phyloP scores from a whole-genome alignment of 53 echinoderm and acorn worm species.

The Paracentrotus lividus region DNA sequence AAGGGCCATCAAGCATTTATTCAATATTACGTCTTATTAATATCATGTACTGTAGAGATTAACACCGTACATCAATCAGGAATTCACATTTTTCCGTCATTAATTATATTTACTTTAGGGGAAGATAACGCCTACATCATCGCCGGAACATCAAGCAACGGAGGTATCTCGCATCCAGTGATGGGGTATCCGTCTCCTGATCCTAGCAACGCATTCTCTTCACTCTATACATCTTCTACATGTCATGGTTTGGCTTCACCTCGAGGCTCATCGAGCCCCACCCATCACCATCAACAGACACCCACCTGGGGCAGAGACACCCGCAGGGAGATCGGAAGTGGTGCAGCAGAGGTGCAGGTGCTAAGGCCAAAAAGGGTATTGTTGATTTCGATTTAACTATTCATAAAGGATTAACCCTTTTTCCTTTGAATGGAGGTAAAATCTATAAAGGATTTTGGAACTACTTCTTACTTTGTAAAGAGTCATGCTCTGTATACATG shows the following conservation, averaged over 20 bases:
- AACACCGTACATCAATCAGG: too few species aligned
- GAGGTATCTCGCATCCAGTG: conserved; percentile 17
- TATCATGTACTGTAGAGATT: too few species aligned
- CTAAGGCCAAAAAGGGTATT: conserved; percentile 92
- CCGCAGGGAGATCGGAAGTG: conserved; percentile 22
- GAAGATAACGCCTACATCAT: conserved; percentile 49
- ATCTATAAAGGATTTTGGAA: too few species aligned
- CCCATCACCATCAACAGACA: conserved; percentile 11
- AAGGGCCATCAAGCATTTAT: neutral
- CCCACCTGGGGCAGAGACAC: neutral
- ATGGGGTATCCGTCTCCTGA: conserved; percentile 72
- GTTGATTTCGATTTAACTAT: too few species aligned
- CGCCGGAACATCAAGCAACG: neutral
- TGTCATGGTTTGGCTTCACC: conserved; percentile 78
- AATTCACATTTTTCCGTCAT: too few species aligned
- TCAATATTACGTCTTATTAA: neutral
- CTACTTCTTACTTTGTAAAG: too few species aligned
- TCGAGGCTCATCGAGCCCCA: neutral
- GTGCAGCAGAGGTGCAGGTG: conserved; percentile 74
- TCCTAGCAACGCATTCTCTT: conserved; percentile 86
- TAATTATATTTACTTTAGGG: conserved; percentile 21
- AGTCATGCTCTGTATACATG: too few species aligned
- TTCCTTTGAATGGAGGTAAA: too few species aligned
- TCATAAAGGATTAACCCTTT: neutral
- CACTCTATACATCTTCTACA: conserved; percentile 81